Conservation (phyloP, 2,888 invertebrate species). For the Netelia virgata region DNA sequence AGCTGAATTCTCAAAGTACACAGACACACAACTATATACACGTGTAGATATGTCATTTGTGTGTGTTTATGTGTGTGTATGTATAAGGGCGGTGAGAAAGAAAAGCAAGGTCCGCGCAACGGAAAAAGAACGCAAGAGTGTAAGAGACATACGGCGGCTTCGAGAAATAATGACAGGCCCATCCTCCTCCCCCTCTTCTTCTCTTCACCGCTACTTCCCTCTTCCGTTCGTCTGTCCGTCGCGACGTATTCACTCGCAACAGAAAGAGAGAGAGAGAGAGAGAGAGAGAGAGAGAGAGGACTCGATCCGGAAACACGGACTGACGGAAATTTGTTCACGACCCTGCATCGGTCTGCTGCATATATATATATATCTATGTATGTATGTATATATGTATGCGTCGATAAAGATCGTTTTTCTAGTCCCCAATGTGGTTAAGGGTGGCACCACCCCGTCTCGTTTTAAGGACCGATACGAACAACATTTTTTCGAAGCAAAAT, state of each 20-base stretch:
- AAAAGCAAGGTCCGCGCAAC: constrained; percentile 21
- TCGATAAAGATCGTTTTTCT: background rate
- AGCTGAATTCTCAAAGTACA: constrained; percentile 44
- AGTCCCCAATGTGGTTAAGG: no score
- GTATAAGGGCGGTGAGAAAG: constrained; percentile 28
- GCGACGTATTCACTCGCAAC: constrained; percentile 22
- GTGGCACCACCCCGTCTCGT: no score
- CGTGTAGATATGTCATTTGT: background rate
- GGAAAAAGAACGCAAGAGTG: constrained; percentile 59
- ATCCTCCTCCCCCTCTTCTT: constrained; percentile 40
- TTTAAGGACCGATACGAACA: no score
- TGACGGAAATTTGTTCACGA: constrained; percentile 57
- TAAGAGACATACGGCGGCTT: constrained; percentile 84
- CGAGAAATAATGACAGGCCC: constrained; percentile 82
- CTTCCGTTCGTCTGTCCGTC: constrained; percentile 37
- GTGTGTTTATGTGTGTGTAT: background rate
- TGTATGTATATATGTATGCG: constrained; percentile 1
- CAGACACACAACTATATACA: background rate
- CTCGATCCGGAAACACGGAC: constrained; percentile 53
- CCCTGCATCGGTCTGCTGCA: constrained; percentile 23
- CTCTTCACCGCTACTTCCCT: constrained; percentile 50
- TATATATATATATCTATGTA: no score
- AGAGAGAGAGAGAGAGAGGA: background rate
- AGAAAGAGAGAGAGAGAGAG: constrained; percentile 29
- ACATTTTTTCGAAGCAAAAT: no score